Evolutionary conservation across 2,797 vertebrate species (phyloP).

Genomic region (Tadarida brasiliensis): DNA sequence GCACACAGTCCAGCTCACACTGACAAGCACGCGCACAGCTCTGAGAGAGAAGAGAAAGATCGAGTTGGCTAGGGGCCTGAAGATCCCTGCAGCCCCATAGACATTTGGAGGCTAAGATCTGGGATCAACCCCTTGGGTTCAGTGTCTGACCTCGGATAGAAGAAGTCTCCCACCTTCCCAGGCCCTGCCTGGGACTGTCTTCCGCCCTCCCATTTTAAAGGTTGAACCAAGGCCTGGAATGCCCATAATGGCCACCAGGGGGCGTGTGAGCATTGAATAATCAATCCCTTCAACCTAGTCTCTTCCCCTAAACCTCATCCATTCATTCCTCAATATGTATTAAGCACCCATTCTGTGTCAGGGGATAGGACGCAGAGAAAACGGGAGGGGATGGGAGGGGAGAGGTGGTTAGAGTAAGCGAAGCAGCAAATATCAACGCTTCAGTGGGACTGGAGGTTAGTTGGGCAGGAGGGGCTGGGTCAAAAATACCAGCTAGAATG

Average conservation of each 20-base stretch:
- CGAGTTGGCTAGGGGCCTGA: not conserved
- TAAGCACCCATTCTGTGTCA: not conserved
- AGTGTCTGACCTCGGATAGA: not conserved
- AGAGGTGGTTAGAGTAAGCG: not conserved
- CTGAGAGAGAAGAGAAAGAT: slow-evolving; percentile 29
- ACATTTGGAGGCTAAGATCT: not conserved
- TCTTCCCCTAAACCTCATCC: not conserved
- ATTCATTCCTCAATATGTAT: not conserved
- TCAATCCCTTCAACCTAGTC: not conserved
- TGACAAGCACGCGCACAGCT: not conserved
- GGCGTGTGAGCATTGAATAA: slow-evolving; percentile 65
- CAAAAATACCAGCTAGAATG: not conserved
- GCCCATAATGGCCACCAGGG: slow-evolving; percentile 49
- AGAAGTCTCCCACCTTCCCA: not conserved
- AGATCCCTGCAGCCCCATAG: not conserved
- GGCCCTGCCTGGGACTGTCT: not conserved
- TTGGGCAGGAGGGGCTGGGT: not conserved
- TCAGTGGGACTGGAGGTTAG: not conserved
- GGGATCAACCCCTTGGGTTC: too few relatives aligned
- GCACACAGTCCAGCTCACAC: not conserved
- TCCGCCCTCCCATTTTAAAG: not conserved
- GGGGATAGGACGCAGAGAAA: not conserved
- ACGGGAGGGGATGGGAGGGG: not conserved
- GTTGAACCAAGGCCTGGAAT: not conserved
- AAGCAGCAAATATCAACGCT: not conserved